Evolutionary conservation across 2,888 invertebrate genomes (phyloP).

Genomic region (Erpobdella octoculata): DNA sequence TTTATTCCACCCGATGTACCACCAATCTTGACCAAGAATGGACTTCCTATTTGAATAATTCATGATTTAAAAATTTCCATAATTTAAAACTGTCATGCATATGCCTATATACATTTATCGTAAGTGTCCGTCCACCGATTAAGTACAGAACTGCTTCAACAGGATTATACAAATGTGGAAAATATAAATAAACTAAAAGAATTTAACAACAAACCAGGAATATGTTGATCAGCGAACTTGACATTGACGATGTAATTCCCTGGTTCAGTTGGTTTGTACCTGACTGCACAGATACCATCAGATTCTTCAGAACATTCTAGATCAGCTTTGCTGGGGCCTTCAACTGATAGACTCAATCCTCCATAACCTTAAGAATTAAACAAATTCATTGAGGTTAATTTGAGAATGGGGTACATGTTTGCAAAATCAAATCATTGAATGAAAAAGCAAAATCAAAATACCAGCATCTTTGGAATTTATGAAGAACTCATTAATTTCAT

Average conservation of each 20-base stretch:
- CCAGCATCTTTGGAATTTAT: constrained; percentile 94
- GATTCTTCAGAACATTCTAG: constrained; percentile 71
- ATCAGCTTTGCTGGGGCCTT: constrained; percentile 84
- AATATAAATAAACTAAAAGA: not conserved
- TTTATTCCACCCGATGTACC: constrained; percentile 59
- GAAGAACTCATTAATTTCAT: constrained; percentile 79
- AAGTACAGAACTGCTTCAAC: too few species aligned
- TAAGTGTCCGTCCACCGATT: too few species aligned
- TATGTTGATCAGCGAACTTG: constrained; percentile 73
- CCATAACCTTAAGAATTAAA: constrained; percentile 64
- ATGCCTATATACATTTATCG: too few species aligned
- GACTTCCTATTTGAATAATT: constrained; percentile 48
- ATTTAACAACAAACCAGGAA: constrained; percentile 42
- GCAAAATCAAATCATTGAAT: not conserved
- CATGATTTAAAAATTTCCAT: not conserved
- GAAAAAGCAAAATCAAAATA: constrained; percentile 41
- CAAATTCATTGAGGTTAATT: not conserved
- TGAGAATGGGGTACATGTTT: not conserved
- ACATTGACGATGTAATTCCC: constrained; percentile 91
- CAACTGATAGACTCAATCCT: constrained; percentile 81
- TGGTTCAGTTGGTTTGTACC: constrained; percentile 87
- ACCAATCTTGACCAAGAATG: constrained; percentile 68
- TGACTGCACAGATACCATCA: constrained; percentile 68
- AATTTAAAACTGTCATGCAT: constrained; percentile 6
- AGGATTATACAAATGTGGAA: not conserved